phyloP scores from a whole-genome alignment of 2,113 vertebrate species.

The Bostrychus sinensis region DNA sequence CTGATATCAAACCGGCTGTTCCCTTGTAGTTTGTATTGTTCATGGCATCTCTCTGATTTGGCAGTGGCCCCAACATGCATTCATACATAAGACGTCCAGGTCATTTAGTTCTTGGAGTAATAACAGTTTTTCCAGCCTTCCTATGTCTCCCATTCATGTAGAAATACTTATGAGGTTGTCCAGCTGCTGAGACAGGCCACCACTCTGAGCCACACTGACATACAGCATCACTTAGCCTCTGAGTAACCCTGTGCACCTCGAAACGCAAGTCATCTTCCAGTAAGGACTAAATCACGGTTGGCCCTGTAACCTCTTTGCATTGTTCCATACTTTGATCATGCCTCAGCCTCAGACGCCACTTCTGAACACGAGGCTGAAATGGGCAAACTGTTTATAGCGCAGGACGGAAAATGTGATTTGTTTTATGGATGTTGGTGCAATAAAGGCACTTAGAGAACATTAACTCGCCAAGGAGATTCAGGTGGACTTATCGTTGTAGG shows the following conservation, averaged over 20 bases:
- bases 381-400: slow-evolving; percentile 37
- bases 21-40: slow-evolving; percentile 3
- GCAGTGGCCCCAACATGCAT: slow-evolving; percentile 34
- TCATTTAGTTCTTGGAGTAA: slow-evolving; percentile 41
- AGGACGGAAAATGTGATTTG: slow-evolving; percentile 37
- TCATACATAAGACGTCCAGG: slow-evolving; percentile 20
- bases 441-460: slow-evolving; percentile 34
- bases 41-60: slow-evolving; percentile 13
- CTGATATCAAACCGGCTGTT: slow-evolving; percentile 4
- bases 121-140: slow-evolving; percentile 39
- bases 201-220: slow-evolving; percentile 45
- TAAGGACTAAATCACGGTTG: slow-evolving; percentile 58
- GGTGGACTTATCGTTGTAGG: not conserved
- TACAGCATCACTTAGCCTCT: slow-evolving; percentile 55
- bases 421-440: slow-evolving; percentile 30
- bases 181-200: slow-evolving; percentile 54
- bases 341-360: slow-evolving; percentile 40
- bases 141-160: slow-evolving; percentile 43
- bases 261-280: slow-evolving; percentile 54
- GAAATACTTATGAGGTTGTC: slow-evolving; percentile 58
- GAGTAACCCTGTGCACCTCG: slow-evolving; percentile 55
- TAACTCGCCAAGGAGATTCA: slow-evolving; percentile 27
- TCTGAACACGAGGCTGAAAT: slow-evolving; percentile 48
- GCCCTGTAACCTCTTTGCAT: slow-evolving; percentile 34
- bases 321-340: slow-evolving; percentile 60